A percentile compares a stretch with the other conserved stretches of the same genome.
These are phyloP conservation scores for Acrobasis repandana DNA, from an alignment of 2,888 invertebrate species.

Conservation along the genomic window DNA sequence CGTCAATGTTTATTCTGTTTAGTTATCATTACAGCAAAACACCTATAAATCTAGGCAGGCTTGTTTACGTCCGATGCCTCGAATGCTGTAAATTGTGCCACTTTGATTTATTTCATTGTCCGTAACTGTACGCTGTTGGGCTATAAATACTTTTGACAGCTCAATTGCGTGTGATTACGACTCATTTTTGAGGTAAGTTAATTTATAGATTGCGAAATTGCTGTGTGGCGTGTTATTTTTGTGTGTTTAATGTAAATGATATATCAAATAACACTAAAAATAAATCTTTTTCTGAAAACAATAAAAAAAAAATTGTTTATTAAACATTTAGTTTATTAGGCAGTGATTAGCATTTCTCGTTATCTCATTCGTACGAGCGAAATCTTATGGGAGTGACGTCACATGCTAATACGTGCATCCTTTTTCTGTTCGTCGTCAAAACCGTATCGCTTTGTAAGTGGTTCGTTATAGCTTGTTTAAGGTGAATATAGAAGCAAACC, in stretches of 20 bases:
- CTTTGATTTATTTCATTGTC: conserved; percentile 55
- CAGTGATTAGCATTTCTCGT: too few species aligned
- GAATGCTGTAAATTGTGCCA: conserved; percentile 47
- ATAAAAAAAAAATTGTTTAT: too few species aligned
- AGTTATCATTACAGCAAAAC: background rate
- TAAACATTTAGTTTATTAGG: too few species aligned
- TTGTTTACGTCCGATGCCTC: conserved; percentile 17
- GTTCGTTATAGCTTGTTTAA: too few species aligned
- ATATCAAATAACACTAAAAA: too few species aligned
- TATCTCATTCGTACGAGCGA: too few species aligned
- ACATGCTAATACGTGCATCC: too few species aligned
- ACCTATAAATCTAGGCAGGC: conserved; percentile 17
- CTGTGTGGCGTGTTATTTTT: background rate
- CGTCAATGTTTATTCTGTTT: background rate
- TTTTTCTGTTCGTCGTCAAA: too few species aligned
- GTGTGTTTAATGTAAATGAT: background rate
- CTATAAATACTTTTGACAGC: conserved; percentile 62
- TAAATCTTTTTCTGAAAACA: too few species aligned
- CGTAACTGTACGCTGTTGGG: conserved; percentile 43
- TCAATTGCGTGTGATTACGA: conserved; percentile 63
- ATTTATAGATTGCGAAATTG: background rate
- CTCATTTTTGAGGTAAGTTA: conserved; percentile 30
- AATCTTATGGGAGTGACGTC: too few species aligned
- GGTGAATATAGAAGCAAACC: too few species aligned
- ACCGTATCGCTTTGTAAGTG: too few species aligned